These are phyloP conservation scores for Cheirogaleus major DNA, from an alignment of 2,797 vertebrate species.

Conservation along the genomic window DNA sequence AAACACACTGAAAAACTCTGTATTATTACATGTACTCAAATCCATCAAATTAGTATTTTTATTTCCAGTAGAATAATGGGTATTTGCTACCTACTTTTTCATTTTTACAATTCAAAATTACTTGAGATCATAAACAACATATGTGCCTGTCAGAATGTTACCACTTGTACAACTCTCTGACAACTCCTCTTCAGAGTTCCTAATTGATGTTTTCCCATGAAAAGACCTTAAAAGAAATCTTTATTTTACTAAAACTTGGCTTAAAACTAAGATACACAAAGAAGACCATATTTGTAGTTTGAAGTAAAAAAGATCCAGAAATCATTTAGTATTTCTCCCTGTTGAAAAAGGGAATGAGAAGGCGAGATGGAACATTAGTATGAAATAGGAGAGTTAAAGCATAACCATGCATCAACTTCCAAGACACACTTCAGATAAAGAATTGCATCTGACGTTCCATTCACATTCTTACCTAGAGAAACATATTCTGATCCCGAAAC, in stretches of 20 bases:
- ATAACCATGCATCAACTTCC: conserved; percentile 67
- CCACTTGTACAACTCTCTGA: conserved; percentile 81
- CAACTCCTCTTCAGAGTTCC: conserved; percentile 85
- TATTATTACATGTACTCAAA: conserved; percentile 73
- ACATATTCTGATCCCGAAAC: conserved; percentile 56
- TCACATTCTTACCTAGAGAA: conserved; percentile 68
- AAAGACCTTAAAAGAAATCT: conserved; percentile 66
- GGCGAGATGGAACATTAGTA: conserved; percentile 75
- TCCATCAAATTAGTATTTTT: conserved; percentile 67
- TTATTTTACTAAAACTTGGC: conserved; percentile 63
- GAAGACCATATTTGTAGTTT: conserved; percentile 63
- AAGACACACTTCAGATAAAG: conserved; percentile 56
- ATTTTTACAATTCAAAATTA: conserved; percentile 86
- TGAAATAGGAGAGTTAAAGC: conserved; percentile 77
- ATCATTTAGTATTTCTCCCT: conserved; percentile 68
- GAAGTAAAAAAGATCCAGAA: conserved; percentile 48
- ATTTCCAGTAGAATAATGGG: conserved; percentile 68
- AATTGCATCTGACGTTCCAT: conserved; percentile 65
- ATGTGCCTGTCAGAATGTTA: conserved; percentile 73
- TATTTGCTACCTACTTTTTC: conserved; percentile 61
- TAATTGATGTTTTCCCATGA: conserved; percentile 65
- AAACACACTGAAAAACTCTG: conserved; percentile 68
- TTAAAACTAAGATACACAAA: conserved; percentile 54
- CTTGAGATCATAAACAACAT: conserved; percentile 76
- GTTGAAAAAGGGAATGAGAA: conserved; percentile 72